Evolutionary conservation across 2,888 invertebrate species (phyloP).

Genomic region (Zaprionus obscuricornis): DNA sequence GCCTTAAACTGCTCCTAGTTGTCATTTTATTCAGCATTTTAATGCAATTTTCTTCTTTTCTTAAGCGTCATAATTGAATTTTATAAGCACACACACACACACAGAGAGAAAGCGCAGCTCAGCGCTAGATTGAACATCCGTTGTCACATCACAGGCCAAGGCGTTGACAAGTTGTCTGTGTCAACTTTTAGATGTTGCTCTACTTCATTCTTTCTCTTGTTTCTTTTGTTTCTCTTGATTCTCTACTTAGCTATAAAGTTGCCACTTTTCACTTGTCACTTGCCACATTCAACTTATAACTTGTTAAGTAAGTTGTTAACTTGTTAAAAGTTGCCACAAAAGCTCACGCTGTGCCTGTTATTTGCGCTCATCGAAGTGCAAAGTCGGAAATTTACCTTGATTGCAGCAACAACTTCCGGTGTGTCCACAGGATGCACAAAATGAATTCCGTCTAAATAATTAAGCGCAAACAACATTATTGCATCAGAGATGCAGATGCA

Average conservation of each 20-base stretch:
- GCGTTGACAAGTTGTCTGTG: constrained; percentile 20
- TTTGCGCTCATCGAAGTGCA: constrained; percentile 22
- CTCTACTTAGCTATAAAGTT: constrained; percentile 10
- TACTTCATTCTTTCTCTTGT: constrained; percentile 2
- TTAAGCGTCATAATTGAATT: constrained; percentile 61
- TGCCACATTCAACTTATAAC: constrained; percentile 27
- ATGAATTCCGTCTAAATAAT: constrained; percentile 27
- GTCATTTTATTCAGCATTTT: constrained; percentile 18
- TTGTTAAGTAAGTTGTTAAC: too few species aligned
- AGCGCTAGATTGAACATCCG: constrained; percentile 3
- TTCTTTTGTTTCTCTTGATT: neutral
- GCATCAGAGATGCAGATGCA: constrained; percentile 1
- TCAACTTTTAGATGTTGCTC: too few species aligned
- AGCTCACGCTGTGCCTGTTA: neutral
- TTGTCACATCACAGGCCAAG: constrained; percentile 20
- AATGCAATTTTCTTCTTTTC: constrained; percentile 63
- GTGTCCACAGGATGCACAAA: constrained; percentile 1
- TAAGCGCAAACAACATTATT: constrained; percentile 6
- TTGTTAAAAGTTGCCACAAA: constrained; percentile 38
- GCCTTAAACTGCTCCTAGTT: constrained; percentile 12
- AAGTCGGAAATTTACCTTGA: constrained; percentile 38
- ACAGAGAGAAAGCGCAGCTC: constrained; percentile 1
- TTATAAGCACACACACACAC: constrained; percentile 29
- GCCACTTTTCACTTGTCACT: constrained; percentile 31
- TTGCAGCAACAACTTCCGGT: constrained; percentile 43